These are phyloP conservation scores for Linurgus olivaceus DNA, from an alignment of 2,797 vertebrate species.

Conservation along the genomic window DNA sequence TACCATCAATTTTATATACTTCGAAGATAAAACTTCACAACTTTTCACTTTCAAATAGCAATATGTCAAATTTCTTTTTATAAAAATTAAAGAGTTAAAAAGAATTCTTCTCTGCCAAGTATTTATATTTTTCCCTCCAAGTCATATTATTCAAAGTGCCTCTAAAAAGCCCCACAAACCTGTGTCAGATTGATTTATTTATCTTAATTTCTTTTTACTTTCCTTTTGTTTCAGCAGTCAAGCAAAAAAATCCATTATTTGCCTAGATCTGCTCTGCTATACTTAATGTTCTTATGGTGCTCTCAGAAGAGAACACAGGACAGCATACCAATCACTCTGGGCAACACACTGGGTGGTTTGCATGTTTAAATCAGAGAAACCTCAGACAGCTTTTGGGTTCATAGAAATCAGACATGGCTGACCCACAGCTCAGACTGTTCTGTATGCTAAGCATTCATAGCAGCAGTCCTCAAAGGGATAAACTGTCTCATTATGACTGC, in stretches of 20 bases:
- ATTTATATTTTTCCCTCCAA: background rate
- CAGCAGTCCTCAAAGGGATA: background rate
- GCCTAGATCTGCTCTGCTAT: background rate
- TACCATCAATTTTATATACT: background rate
- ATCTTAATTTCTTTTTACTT: constrained; percentile 1
- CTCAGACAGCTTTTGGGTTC: background rate
- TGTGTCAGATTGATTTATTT: background rate
- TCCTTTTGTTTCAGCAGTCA: constrained; percentile 24
- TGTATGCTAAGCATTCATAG: background rate
- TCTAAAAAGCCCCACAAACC: background rate
- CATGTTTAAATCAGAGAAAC: background rate
- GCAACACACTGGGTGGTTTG: background rate
- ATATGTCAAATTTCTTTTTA: background rate
- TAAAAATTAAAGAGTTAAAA: background rate
- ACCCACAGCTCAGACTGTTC: fast-evolving
- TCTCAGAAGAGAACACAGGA: background rate
- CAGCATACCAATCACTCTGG: background rate
- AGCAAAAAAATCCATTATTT: constrained; percentile 16
- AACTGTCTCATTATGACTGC: background rate
- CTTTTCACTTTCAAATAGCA: background rate
- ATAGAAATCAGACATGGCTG: background rate
- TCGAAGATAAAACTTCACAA: background rate
- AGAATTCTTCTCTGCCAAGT: background rate
- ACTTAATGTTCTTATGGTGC: background rate
- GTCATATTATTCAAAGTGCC: background rate